Percentiles rank a stretch among this genome's conserved stretches.
phyloP scores from a whole-genome alignment of 2,797 vertebrate species.

The Callimico goeldii region DNA sequence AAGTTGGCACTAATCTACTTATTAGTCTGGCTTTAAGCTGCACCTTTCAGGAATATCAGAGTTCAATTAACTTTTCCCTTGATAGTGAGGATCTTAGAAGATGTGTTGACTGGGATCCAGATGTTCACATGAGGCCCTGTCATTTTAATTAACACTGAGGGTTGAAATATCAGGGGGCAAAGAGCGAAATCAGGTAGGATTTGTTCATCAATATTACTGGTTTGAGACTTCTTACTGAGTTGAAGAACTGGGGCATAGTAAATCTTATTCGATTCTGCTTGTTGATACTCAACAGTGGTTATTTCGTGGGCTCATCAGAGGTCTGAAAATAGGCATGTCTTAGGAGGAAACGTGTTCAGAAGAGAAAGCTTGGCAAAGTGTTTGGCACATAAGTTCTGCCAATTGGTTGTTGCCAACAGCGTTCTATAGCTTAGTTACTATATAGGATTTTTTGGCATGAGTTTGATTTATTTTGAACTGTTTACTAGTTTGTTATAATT shows the following conservation, averaged over 20 bases:
- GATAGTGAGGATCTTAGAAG: not conserved
- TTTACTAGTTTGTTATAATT: constrained; percentile 9
- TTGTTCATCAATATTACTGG: not conserved
- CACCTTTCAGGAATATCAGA: not conserved
- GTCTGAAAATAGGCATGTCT: not conserved
- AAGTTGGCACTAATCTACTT: constrained; percentile 13
- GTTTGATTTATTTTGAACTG: not conserved
- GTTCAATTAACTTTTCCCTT: constrained; percentile 13
- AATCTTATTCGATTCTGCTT: not conserved
- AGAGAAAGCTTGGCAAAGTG: constrained; percentile 3
- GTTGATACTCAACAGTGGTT: not conserved
- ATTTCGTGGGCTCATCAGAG: not conserved
- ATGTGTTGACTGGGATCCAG: not conserved
- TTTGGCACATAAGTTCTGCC: not conserved
- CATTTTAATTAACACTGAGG: not conserved
- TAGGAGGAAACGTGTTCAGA: not conserved
- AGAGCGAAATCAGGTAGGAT: not conserved
- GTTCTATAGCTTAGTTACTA: not conserved
- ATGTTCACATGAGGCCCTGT: not conserved
- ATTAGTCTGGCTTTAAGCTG: not conserved
- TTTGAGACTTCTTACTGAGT: not conserved
- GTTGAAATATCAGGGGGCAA: not conserved
- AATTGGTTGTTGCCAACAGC: not conserved
- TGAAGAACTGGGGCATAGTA: not conserved
- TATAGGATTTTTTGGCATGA: not conserved